These are phyloP conservation scores for Hemibagrus guttatus DNA, from an alignment of 2,797 vertebrate genomes.

Conservation along the genomic window DNA sequence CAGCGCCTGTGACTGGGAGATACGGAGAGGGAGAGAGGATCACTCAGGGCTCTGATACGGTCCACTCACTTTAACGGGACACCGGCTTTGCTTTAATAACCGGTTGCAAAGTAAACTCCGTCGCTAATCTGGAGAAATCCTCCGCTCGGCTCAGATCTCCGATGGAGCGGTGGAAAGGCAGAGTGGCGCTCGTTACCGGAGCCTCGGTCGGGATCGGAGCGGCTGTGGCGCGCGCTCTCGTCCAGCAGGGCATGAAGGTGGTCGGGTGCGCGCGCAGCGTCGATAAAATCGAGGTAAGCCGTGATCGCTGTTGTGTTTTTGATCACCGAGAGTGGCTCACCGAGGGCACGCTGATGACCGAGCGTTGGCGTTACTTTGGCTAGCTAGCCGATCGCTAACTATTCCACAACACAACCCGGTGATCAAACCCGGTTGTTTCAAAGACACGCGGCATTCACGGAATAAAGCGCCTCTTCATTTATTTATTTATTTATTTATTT, in stretches of 20 bases:
- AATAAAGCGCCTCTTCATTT: background rate
- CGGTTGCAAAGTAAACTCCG: background rate
- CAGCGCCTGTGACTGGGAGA: constrained; percentile 62
- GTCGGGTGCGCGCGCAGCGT: constrained; percentile 92
- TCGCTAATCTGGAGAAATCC: constrained; percentile 3
- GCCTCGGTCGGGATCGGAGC: constrained; percentile 93
- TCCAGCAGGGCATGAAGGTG: constrained; percentile 91
- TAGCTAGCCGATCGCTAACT: background rate
- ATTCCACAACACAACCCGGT: too few relatives aligned
- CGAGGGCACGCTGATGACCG: background rate
- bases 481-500: too few relatives aligned
- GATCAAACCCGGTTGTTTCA: background rate
- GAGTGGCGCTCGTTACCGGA: constrained; percentile 92
- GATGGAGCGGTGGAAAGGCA: constrained; percentile 92
- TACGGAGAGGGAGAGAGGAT: constrained; percentile 39
- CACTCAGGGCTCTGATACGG: constrained; percentile 30
- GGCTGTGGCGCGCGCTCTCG: constrained; percentile 87
- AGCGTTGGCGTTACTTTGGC: background rate
- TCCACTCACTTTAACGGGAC: background rate
- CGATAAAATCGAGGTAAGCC: constrained; percentile 88
- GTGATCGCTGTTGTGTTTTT: background rate
- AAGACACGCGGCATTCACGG: background rate
- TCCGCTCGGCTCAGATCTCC: constrained; percentile 7
- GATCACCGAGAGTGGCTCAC: too few relatives aligned
- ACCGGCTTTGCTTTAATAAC: background rate